Conservation (phyloP, 2,797 vertebrate species). For the Channallabes apus region DNA sequence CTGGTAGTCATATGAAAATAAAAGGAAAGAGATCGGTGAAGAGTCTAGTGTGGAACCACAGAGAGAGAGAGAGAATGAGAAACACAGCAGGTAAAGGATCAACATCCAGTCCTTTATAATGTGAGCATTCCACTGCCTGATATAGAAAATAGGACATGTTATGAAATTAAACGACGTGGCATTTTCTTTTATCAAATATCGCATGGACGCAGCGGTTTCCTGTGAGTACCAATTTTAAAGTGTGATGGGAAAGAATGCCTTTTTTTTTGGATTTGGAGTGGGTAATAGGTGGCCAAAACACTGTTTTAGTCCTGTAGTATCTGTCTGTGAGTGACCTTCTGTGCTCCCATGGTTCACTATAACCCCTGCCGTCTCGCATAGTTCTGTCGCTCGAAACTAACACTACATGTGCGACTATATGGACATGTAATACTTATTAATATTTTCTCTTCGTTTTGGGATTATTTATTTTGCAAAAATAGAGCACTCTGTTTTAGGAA, state of each 20-base stretch:
- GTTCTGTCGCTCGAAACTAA: slow-evolving; percentile 40
- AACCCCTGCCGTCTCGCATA: slow-evolving; percentile 53
- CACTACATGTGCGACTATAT: slow-evolving; percentile 49
- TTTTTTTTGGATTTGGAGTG: slow-evolving; percentile 48
- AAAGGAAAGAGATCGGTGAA: slow-evolving; percentile 28
- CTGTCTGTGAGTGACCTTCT: slow-evolving; percentile 60
- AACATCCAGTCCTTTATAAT: slow-evolving; percentile 60
- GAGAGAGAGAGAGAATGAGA: slow-evolving; percentile 53
- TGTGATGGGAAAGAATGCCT: slow-evolving; percentile 37
- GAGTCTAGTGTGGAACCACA: slow-evolving; percentile 41
- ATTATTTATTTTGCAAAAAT: slow-evolving; percentile 62
- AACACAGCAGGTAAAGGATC: slow-evolving; percentile 56
- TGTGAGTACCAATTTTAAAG: slow-evolving; percentile 37
- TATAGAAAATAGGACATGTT: slow-evolving; percentile 50
- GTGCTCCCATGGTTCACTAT: slow-evolving; percentile 55
- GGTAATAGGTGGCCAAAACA: slow-evolving; percentile 49
- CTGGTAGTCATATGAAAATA: slow-evolving; percentile 42
- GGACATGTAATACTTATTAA: slow-evolving; percentile 52
- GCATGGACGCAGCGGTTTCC: slow-evolving; percentile 33
- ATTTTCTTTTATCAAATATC: slow-evolving; percentile 24
- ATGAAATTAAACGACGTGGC: slow-evolving; percentile 16
- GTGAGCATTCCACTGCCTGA: slow-evolving; percentile 76
- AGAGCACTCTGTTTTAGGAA: slow-evolving; percentile 63
- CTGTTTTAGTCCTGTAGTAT: slow-evolving; percentile 59
- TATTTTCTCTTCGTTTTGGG: slow-evolving; percentile 42